A percentile compares a stretch with the other conserved stretches of the same genome.
Conservation (phyloP, 1,140 invertebrate species). For the Cydia strobilella region DNA sequence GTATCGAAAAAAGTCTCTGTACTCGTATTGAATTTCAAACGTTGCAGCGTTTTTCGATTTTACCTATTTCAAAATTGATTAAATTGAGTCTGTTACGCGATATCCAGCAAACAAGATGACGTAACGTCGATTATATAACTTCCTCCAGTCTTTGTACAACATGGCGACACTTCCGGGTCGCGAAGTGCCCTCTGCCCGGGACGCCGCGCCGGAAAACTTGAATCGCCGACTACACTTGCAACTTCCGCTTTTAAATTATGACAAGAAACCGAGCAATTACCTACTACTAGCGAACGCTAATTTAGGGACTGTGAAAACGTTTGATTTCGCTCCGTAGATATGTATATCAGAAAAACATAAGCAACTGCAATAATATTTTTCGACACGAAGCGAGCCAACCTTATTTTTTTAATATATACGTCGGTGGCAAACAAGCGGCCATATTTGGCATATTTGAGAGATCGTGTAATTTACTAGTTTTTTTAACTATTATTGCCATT, state of each 20-base stretch:
- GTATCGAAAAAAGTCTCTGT: neutral
- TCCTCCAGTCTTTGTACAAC: constrained; percentile 42
- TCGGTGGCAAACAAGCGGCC: too few species aligned
- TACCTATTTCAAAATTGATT: constrained; percentile 17
- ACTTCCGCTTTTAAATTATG: constrained; percentile 37
- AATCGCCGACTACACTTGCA: constrained; percentile 43
- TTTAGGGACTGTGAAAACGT: neutral
- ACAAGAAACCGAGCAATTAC: constrained; percentile 9
- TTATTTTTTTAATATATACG: too few species aligned
- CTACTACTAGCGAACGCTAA: neutral
- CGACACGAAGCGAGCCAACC: too few species aligned
- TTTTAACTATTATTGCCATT: too few species aligned
- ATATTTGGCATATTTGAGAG: too few species aligned
- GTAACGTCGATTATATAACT: constrained; percentile 42
- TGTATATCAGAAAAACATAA: neutral
- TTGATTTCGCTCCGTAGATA: neutral
- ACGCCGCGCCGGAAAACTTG: constrained; percentile 44
- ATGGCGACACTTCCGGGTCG: constrained; percentile 44
- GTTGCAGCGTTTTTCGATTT: constrained; percentile 24
- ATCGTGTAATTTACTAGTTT: too few species aligned
- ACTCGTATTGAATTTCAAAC: neutral
- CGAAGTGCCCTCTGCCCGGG: constrained; percentile 44
- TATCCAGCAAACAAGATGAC: constrained; percentile 40
- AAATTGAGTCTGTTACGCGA: constrained; percentile 38
- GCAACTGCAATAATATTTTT: neutral